A percentile compares a stretch with the other conserved stretches of the same genome.
These are phyloP conservation scores for Lycocerus yunnanus DNA, from an alignment of 2,888 invertebrate species.

Conservation along the genomic window DNA sequence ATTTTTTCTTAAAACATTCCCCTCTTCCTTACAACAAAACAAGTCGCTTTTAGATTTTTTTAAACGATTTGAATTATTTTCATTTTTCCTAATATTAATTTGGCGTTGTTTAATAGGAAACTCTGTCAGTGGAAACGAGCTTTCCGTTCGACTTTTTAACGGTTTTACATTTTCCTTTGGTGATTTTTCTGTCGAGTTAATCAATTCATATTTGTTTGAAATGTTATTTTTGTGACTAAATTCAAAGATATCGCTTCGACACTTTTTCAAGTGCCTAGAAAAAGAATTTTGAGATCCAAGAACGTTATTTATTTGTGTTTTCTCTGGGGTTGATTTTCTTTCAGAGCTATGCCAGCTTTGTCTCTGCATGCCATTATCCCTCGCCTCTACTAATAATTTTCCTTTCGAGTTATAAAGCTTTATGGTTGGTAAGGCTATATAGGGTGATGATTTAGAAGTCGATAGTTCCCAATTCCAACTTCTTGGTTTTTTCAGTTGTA, in stretches of 20 bases:
- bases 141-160: slow-evolving; percentile 11
- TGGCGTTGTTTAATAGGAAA: neutral
- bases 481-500: slow-evolving; percentile 65
- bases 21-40: slow-evolving; percentile 15
- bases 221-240: slow-evolving; percentile 10
- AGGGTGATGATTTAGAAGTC: slow-evolving; percentile 66
- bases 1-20: slow-evolving; percentile 14
- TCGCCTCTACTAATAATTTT: slow-evolving; percentile 64
- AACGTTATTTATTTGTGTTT: slow-evolving; percentile 14
- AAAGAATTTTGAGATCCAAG: neutral
- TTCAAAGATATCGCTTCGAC: slow-evolving; percentile 19
- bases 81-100: slow-evolving; percentile 9
- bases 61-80: slow-evolving; percentile 23
- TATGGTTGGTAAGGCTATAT: slow-evolving; percentile 63
- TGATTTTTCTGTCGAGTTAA: neutral
- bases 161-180: neutral
- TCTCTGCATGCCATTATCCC: slow-evolving; percentile 60
- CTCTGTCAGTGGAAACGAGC: neutral
- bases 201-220: slow-evolving; percentile 9
- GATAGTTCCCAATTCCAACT: slow-evolving; percentile 68
- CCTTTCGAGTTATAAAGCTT: slow-evolving; percentile 68
- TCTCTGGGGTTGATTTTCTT: slow-evolving; percentile 4
- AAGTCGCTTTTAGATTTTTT: slow-evolving; percentile 40
- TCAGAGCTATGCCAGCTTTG: slow-evolving; percentile 48
- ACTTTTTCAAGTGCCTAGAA: slow-evolving; percentile 18